Evolutionary conservation across 2,888 invertebrate genomes (phyloP).

Genomic region (Dendrolimus houi): DNA sequence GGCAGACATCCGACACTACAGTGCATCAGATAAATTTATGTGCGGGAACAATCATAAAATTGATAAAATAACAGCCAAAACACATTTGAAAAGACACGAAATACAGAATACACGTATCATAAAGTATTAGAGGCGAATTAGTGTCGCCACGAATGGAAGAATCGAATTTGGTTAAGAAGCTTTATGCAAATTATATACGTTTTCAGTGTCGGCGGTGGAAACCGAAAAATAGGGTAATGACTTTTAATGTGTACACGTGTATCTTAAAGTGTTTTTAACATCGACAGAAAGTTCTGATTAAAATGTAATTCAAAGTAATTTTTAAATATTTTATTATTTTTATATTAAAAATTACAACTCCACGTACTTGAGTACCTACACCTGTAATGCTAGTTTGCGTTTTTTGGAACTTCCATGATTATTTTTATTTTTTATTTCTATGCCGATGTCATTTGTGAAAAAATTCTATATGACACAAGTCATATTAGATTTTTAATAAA

Average conservation of each 20-base stretch:
- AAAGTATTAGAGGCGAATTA: constrained; percentile 54
- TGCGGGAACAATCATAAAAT: constrained; percentile 46
- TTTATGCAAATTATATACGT: constrained; percentile 52
- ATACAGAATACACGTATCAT: constrained; percentile 41
- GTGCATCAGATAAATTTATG: constrained; percentile 51
- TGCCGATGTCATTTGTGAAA: too few relatives aligned
- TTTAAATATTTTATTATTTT: too few relatives aligned
- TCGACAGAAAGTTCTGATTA: too few relatives aligned
- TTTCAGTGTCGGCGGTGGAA: not conserved
- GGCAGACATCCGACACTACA: constrained; percentile 35
- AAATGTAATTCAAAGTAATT: too few relatives aligned
- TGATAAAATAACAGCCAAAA: constrained; percentile 40
- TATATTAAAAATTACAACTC: too few relatives aligned
- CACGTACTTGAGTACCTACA: too few relatives aligned
- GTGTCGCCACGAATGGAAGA: constrained; percentile 56
- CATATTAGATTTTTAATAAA: too few relatives aligned
- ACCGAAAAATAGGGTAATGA: not conserved
- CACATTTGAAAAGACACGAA: constrained; percentile 30
- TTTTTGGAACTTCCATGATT: too few relatives aligned
- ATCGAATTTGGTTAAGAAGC: constrained; percentile 33
- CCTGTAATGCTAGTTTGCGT: too few relatives aligned
- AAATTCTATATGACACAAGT: too few relatives aligned
- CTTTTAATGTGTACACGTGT: not conserved
- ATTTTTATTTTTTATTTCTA: too few relatives aligned
- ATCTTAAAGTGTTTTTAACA: not conserved